Conservation (phyloP, 2,888 invertebrate species). For the Calliphora vomitoria region DNA sequence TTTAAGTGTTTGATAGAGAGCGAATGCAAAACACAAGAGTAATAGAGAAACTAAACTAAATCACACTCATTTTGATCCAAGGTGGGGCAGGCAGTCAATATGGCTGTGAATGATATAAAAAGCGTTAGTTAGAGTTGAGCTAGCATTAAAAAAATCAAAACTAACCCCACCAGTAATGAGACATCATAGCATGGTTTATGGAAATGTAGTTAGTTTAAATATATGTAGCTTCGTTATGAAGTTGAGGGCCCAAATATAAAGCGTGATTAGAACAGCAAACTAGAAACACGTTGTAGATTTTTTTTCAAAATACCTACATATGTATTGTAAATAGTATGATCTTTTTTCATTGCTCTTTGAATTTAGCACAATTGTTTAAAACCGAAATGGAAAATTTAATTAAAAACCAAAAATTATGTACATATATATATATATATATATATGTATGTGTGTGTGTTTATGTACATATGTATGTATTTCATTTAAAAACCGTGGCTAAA, state of each 20-base stretch:
- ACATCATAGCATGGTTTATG: not conserved
- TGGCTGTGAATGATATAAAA: conserved; percentile 5
- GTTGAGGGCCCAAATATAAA: not conserved
- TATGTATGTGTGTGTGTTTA: not conserved
- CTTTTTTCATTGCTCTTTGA: not conserved
- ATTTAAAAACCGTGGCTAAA: conserved; percentile 35
- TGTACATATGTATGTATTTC: not conserved
- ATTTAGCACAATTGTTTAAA: conserved; percentile 30
- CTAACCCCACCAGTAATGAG: not conserved
- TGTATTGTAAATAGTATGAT: conserved; percentile 7
- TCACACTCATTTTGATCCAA: conserved; percentile 65
- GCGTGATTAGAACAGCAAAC: not conserved
- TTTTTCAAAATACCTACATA: no score
- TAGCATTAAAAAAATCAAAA: not conserved
- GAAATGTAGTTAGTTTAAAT: conserved; percentile 2
- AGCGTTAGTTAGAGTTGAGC: not conserved
- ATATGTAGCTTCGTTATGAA: conserved; percentile 1
- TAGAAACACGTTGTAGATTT: not conserved
- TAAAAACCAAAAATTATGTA: not conserved
- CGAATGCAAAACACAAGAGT: conserved; percentile 1
- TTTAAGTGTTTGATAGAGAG: conserved; percentile 26
- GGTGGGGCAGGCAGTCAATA: conserved; percentile 70
- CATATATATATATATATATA: not conserved
- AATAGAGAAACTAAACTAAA: conserved; percentile 34
- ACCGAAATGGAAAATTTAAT: not conserved